These are phyloP conservation scores for Myotis daubentonii DNA, from an alignment of 2,797 vertebrate species.

Conservation along the genomic window DNA sequence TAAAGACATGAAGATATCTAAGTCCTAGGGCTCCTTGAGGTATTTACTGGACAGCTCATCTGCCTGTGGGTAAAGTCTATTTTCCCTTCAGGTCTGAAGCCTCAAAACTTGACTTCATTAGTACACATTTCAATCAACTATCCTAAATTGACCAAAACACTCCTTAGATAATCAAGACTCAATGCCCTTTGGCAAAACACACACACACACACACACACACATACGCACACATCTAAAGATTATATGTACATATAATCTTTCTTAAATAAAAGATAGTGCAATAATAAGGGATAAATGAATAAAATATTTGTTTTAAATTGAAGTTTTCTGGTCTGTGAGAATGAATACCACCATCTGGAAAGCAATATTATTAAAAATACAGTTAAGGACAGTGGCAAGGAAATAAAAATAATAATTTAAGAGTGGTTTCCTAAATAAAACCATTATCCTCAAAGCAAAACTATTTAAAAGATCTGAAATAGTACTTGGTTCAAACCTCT, in stretches of 20 bases:
- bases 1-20: neutral
- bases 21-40: neutral
- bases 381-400: neutral
- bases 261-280: neutral
- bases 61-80: neutral
- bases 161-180: neutral
- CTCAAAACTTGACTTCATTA: neutral
- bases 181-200: neutral
- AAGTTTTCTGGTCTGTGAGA: neutral
- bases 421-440: slow-evolving; percentile 26
- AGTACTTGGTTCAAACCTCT: neutral
- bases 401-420: slow-evolving; percentile 21
- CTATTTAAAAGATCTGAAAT: slow-evolving; percentile 21
- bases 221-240: neutral
- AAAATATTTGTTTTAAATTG: slow-evolving; percentile 20
- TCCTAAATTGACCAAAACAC: neutral
- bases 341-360: slow-evolving; percentile 47
- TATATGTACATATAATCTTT: no score
- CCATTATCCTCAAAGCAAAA: neutral
- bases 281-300: neutral
- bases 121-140: neutral
- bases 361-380: slow-evolving; percentile 49
- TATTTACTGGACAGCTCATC: neutral
- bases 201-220: neutral
- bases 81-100: neutral